These are phyloP conservation scores for Psittacula derbiana DNA, from an alignment of 2,797 vertebrate species.

Conservation along the genomic window DNA sequence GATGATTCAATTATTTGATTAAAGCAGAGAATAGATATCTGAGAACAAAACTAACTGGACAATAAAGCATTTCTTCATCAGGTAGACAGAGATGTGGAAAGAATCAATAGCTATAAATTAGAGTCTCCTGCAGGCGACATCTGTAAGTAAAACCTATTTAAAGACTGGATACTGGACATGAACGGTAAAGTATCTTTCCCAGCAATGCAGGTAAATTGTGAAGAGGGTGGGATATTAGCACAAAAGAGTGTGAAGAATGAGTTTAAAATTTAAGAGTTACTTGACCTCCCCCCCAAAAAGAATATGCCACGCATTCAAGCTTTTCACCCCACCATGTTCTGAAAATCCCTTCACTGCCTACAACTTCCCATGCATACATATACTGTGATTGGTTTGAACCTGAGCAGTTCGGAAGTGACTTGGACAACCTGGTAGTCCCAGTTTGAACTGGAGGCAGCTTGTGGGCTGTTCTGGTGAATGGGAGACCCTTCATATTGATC, in stretches of 20 bases:
- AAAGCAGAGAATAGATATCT: not conserved
- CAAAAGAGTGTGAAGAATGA: not conserved
- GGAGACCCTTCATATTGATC: not conserved
- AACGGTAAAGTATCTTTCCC: not conserved
- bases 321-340: not conserved
- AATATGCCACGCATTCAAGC: not conserved
- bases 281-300: not conserved
- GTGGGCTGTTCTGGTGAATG: not conserved
- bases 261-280: not conserved
- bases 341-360: not conserved
- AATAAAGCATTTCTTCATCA: conserved; percentile 32
- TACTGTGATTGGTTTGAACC: not conserved
- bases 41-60: not conserved
- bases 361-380: not conserved
- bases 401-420: not conserved
- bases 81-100: not conserved
- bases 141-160: conserved; percentile 16
- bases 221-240: not conserved
- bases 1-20: conserved; percentile 42
- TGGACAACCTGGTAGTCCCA: not conserved
- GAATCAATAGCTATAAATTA: conserved; percentile 25
- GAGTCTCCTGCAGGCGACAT: not conserved
- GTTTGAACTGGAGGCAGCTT: not conserved
- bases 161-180: not conserved
- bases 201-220: not conserved